Base-by-base conservation (phyloP, 2,797 vertebrate species). In the Vespertilio murinus region DNA sequence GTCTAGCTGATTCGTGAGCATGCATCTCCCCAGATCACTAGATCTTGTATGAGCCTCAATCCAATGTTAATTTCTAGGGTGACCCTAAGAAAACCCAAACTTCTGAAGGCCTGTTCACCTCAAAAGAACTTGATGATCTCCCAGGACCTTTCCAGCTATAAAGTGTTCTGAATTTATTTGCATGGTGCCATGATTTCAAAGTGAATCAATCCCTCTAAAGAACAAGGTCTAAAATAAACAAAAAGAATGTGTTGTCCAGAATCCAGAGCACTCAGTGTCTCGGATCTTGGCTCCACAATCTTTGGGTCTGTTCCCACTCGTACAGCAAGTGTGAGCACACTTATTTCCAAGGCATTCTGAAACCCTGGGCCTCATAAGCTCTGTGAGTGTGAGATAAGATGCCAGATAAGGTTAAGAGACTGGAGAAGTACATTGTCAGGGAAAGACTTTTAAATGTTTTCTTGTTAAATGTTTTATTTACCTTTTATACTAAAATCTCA, bases 201-300 rank as follows among this genome's bases (percentile, higher is more conserved):
- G 30, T 35, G 40, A 40, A 67, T 45, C 38, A 25, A 38, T 49
- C 40, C 25, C 90, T 52, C 85, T 14, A 69, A 69, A 40, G 54
- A 65, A 49, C 18, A 95, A 75, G 17, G 65, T 94, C 74, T 83
- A 28, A 94, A 93, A 92, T 45, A 52, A 49, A 40, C 5, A 69
- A 52, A 54, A 49, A 88, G 30, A 28, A 6, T 11, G 17, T 59
- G 20, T 20, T 69, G 28, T 35, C n/a, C 18, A 56, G 22, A n/a
- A 49, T 4, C 71, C 28, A 65, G 2, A 6, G 20, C n/a, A 3
- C 22, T n/a, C 25, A 3, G 25, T 2, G 38, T 17, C 59, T 83
- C 38, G 17, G 28, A n/a, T 78, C 38, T 79, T 74, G 7, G 13
- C 33, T 67, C 13, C 40, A 23, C 22, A 12, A 14, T 25, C 69